These are phyloP conservation scores for Amazona vittata DNA, from an alignment of 2,113 vertebrate genomes.

Conservation along the genomic window DNA sequence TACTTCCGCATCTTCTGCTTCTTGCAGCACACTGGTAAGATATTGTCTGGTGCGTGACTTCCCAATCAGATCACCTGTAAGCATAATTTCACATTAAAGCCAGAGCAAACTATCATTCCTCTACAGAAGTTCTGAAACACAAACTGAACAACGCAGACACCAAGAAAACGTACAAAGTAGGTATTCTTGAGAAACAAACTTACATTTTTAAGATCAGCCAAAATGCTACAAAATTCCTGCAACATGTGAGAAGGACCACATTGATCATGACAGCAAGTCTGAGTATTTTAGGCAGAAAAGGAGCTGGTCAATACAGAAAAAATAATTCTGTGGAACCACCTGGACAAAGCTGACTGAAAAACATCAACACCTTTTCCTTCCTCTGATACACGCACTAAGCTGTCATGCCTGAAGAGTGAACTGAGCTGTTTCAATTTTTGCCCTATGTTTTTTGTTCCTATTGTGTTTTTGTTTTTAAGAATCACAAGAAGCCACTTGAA, in stretches of 20 bases:
- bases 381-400: background rate
- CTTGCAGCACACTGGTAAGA: background rate
- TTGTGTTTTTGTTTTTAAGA: constrained; percentile 10
- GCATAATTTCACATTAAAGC: background rate
- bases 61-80: background rate
- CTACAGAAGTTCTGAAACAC: background rate
- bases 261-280: background rate
- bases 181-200: background rate
- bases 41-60: background rate
- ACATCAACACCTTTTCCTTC: constrained; percentile 48
- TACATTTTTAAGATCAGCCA: background rate
- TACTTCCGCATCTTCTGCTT: background rate
- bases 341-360: constrained; percentile 31
- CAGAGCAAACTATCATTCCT: background rate
- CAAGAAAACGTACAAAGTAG: background rate
- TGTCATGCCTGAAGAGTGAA: constrained; percentile 21
- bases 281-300: background rate
- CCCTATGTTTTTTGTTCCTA: constrained; percentile 13
- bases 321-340: background rate
- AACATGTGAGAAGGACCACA: background rate
- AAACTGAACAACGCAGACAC: background rate
- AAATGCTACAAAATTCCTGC: background rate
- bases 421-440: constrained; percentile 14
- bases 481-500: constrained; percentile 35
- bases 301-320: background rate